Evolutionary conservation across 30 jellyfish, hydroid and myxozoan genomes (phyloP).

Genomic region (Euphysa ruthae): DNA sequence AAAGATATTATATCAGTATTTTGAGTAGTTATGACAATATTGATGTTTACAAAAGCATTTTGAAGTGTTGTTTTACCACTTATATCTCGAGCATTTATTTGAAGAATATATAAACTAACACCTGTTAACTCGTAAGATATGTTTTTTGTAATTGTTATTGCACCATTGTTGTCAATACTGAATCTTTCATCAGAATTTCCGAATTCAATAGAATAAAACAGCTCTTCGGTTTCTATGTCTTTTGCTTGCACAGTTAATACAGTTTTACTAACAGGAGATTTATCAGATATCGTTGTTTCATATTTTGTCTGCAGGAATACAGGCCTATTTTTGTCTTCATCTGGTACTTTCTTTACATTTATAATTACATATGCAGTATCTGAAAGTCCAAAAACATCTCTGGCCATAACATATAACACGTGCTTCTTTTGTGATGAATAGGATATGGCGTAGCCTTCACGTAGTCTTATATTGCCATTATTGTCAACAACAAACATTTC

Average conservation of each 20-base stretch:
- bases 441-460: slow-evolving; percentile 23
- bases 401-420: slow-evolving; percentile 3
- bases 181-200: slow-evolving; percentile 51
- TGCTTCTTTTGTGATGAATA: not conserved
- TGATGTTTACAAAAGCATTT: not conserved
- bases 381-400: not conserved
- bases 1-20: not conserved
- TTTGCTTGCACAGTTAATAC: slow-evolving; percentile 52
- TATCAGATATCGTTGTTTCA: slow-evolving; percentile 45
- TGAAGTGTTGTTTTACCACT: not conserved
- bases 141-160: not conserved
- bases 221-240: slow-evolving; percentile 39
- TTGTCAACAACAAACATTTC: slow-evolving; percentile 43
- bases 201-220: slow-evolving; percentile 41
- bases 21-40: not conserved
- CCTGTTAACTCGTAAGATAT: not conserved
- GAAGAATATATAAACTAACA: not conserved
- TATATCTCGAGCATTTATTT: slow-evolving; percentile 6
- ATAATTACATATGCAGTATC: slow-evolving; percentile 15
- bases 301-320: slow-evolving; percentile 32
- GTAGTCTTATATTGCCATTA: slow-evolving; percentile 42
- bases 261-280: slow-evolving; percentile 32
- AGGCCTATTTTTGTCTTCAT: slow-evolving; percentile 27
- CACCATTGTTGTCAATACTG: slow-evolving; percentile 17
- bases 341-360: slow-evolving; percentile 1